Evolutionary conservation across 2,888 invertebrate species (phyloP).

Genomic region (Sphecodes monilicornis): DNA sequence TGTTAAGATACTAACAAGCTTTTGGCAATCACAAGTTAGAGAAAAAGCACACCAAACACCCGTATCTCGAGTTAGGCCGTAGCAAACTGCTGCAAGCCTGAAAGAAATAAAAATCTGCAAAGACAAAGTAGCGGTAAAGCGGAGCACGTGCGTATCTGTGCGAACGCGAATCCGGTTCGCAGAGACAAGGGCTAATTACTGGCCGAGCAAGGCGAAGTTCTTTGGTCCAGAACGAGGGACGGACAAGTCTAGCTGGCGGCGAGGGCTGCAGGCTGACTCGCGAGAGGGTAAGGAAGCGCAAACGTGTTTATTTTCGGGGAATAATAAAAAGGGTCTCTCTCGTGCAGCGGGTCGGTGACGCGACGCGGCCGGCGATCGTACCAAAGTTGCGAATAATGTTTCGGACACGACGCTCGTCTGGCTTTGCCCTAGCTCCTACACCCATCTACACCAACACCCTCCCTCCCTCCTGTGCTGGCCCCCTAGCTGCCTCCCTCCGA

Average conservation of each 20-base stretch:
- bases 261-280: slow-evolving; percentile 14
- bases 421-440: slow-evolving; percentile 68
- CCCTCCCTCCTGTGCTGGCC: slow-evolving; percentile 50
- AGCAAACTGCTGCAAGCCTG: not conserved
- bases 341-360: slow-evolving; percentile 63
- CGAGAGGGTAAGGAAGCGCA: slow-evolving; percentile 62
- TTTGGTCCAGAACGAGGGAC: slow-evolving; percentile 59
- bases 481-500: slow-evolving; percentile 59
- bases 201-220: slow-evolving; percentile 52
- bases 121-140: not conserved
- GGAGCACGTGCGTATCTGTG: not conserved
- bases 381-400: slow-evolving; percentile 84
- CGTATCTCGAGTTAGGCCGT: not conserved
- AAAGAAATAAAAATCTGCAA: not conserved
- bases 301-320: slow-evolving; percentile 73
- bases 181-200: slow-evolving; percentile 46
- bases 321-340: slow-evolving; percentile 73
- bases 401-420: slow-evolving; percentile 82
- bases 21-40: not conserved
- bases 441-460: slow-evolving; percentile 57
- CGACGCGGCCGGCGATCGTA: slow-evolving; percentile 59
- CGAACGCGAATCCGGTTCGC: not conserved
- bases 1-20: not conserved
- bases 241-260: slow-evolving; percentile 38
- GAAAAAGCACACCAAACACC: not conserved